Percentiles rank a stretch among this genome's conserved stretches.
phyloP scores from a whole-genome alignment of 2,888 invertebrate genomes.

The Ypsolopha scabrella region DNA sequence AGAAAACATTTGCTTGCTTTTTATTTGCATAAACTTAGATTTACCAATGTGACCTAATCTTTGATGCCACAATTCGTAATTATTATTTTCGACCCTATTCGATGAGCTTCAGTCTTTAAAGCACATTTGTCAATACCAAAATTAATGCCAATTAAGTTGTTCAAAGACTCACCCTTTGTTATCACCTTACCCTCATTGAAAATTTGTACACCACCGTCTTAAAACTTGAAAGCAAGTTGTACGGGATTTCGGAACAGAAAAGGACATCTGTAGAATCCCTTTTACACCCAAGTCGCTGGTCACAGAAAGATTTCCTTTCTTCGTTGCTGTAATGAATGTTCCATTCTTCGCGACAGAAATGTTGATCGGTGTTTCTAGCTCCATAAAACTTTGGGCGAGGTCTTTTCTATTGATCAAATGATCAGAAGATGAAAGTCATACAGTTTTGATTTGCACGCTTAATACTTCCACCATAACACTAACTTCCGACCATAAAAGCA shows the following conservation, averaged over 20 bases:
- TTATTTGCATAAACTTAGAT: conserved; percentile 14
- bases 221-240: conserved; percentile 24
- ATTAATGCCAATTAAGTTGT: conserved; percentile 5
- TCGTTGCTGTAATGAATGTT: conserved; percentile 20
- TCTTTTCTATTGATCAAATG: conserved; percentile 16
- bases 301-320: conserved; percentile 20
- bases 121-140: conserved; percentile 12
- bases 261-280: conserved; percentile 15
- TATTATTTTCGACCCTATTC: too few relatives aligned
- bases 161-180: conserved; percentile 9
- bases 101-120: too few relatives aligned
- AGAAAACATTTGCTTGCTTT: conserved; percentile 12
- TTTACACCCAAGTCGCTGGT: conserved; percentile 15
- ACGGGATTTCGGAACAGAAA: conserved; percentile 21
- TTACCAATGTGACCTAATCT: conserved; percentile 21
- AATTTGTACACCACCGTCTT: conserved; percentile 16
- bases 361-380: conserved; percentile 16
- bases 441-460: conserved; percentile 1
- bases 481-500: conserved; percentile 14
- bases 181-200: conserved; percentile 7
- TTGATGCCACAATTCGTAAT: conserved; percentile 21
- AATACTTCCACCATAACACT: too few relatives aligned
- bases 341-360: conserved; percentile 24
- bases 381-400: conserved; percentile 10
- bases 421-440: conserved; percentile 12